These are phyloP conservation scores for Pelobates fuscus DNA, from an alignment of 2,113 vertebrate species.

Conservation along the genomic window DNA sequence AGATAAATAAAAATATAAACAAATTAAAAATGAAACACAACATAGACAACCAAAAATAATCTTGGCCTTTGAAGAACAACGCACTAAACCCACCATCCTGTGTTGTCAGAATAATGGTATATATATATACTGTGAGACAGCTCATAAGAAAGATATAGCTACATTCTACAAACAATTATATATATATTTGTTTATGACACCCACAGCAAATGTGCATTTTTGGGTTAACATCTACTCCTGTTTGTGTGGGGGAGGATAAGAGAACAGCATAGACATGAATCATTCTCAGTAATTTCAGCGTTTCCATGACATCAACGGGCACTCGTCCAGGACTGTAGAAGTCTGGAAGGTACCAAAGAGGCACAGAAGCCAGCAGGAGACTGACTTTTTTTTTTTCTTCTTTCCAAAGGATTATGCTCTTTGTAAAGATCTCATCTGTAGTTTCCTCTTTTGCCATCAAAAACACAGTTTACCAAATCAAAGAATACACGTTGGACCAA, in stretches of 20 bases:
- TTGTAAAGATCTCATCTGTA: constrained; percentile 70
- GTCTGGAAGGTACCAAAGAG: constrained; percentile 77
- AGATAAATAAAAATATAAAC: too few relatives aligned
- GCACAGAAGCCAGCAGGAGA: constrained; percentile 75
- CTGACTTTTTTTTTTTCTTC: constrained; percentile 62
- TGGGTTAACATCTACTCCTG: constrained; percentile 81
- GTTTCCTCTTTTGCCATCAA: constrained; percentile 64
- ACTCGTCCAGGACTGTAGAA: constrained; percentile 88
- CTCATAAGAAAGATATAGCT: not conserved
- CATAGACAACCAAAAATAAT: too few relatives aligned
- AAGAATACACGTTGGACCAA: not conserved
- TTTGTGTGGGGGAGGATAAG: constrained; percentile 79
- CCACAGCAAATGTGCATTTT: not conserved
- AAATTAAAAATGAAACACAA: too few relatives aligned
- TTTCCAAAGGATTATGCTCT: constrained; percentile 65
- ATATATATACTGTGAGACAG: too few relatives aligned
- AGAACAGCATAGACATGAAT: constrained; percentile 88
- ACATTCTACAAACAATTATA: not conserved
- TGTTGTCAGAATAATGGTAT: too few relatives aligned
- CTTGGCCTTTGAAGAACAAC: too few relatives aligned
- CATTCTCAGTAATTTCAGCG: constrained; percentile 93
- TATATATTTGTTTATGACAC: too few relatives aligned
- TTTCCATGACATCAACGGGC: constrained; percentile 98
- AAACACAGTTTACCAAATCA: constrained; percentile 59
- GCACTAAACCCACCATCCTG: too few relatives aligned